phyloP scores from a whole-genome alignment of 2,113 vertebrate genomes.

The Protobothrops flavoviridis region DNA sequence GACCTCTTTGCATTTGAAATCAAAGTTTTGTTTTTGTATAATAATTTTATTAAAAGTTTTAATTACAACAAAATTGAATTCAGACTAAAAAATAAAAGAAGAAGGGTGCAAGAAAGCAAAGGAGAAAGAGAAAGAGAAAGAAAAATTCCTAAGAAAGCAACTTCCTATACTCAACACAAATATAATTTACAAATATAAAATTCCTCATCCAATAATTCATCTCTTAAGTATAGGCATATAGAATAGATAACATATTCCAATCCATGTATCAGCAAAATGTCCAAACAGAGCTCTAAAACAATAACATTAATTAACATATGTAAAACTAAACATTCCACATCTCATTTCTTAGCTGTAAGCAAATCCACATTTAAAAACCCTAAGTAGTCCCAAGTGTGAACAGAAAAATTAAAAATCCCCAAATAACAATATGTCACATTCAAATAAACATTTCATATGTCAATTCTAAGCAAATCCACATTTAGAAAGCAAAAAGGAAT shows the following conservation, averaged over 20 bases:
- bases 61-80: too few relatives aligned
- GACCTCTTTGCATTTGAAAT: not conserved
- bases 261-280: not conserved
- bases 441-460: not conserved
- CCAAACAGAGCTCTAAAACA: not conserved
- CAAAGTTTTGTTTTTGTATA: not conserved
- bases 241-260: not conserved
- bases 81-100: too few relatives aligned
- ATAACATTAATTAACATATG: not conserved
- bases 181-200: not conserved
- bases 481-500: not conserved
- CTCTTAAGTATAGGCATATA: not conserved
- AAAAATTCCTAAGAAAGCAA: not conserved
- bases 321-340: not conserved
- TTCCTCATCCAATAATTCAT: not conserved
- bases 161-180: not conserved
- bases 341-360: not conserved
- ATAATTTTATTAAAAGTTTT: too few relatives aligned
- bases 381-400: not conserved
- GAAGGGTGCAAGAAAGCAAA: not conserved
- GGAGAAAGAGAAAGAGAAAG: not conserved
- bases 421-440: not conserved
- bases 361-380: not conserved
- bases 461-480: not conserved
- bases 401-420: not conserved